Conservation (phyloP, 2,888 invertebrate genomes). For the Morpho achilles region DNA sequence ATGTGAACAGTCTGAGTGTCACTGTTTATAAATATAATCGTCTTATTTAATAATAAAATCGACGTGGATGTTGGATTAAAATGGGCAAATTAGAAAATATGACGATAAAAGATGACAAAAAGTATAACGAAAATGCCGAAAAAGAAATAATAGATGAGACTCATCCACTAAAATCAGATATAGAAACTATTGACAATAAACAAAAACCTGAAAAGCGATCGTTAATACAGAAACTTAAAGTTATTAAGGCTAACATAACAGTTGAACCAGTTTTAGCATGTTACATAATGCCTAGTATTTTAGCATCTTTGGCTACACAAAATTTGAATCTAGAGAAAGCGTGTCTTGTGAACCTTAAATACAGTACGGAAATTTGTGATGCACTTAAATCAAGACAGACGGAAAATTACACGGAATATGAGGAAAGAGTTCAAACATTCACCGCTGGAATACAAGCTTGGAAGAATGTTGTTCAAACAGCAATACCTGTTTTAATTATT, state of each 20-base stretch:
- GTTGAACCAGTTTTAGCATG: slow-evolving; percentile 81
- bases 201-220: slow-evolving; percentile 36
- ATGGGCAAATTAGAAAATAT: slow-evolving; percentile 24
- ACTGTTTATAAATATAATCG: no score
- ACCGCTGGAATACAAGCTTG: slow-evolving; percentile 89
- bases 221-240: slow-evolving; percentile 49
- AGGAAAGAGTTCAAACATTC: slow-evolving; percentile 83
- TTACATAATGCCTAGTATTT: slow-evolving; percentile 82
- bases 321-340: slow-evolving; percentile 91
- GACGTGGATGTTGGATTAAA: neutral
- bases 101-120: slow-evolving; percentile 27
- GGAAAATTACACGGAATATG: slow-evolving; percentile 75
- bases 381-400: slow-evolving; percentile 86
- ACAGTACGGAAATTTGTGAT: slow-evolving; percentile 84
- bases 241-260: slow-evolving; percentile 78
- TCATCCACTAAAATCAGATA: slow-evolving; percentile 44
- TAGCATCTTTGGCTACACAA: slow-evolving; percentile 88
- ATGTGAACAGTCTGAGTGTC: slow-evolving; percentile 20
- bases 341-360: slow-evolving; percentile 88
- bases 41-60: neutral
- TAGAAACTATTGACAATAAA: slow-evolving; percentile 29
- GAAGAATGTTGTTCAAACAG: slow-evolving; percentile 90
- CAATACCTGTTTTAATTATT: slow-evolving; percentile 88
- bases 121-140: slow-evolving; percentile 31
- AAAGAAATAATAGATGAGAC: slow-evolving; percentile 41